These are phyloP conservation scores for Heterodera schachtii DNA, from an alignment of 1,140 invertebrate species.

Conservation along the genomic window DNA sequence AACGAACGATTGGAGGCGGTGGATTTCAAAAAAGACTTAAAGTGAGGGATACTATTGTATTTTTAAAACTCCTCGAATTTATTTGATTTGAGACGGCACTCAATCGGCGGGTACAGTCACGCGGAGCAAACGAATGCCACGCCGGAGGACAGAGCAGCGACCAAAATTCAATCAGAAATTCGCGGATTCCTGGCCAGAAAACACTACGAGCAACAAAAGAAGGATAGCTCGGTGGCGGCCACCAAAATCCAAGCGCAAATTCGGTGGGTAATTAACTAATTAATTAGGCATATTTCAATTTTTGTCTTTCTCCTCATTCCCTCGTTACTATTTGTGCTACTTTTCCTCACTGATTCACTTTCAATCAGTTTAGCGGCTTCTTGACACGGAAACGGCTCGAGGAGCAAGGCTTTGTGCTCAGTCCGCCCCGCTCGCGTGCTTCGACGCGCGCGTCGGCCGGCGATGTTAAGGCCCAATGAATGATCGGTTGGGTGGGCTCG, in stretches of 20 bases:
- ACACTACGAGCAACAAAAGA: slow-evolving; percentile 57
- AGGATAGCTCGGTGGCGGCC: slow-evolving; percentile 56
- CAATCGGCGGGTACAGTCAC: slow-evolving; percentile 58
- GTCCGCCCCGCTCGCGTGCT: slow-evolving; percentile 55
- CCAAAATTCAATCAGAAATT: slow-evolving; percentile 63
- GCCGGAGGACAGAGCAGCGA: slow-evolving; percentile 63
- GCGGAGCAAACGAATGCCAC: slow-evolving; percentile 46
- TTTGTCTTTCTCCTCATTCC: too few relatives aligned
- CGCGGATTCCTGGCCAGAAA: slow-evolving; percentile 60
- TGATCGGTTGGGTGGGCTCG: background rate
- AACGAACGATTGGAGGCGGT: slow-evolving; percentile 51
- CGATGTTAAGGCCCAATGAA: slow-evolving; percentile 1
- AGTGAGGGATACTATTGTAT: slow-evolving; percentile 42
- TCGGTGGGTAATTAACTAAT: slow-evolving; percentile 33
- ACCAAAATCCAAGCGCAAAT: slow-evolving; percentile 65
- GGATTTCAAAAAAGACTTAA: slow-evolving; percentile 62
- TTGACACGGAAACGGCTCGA: slow-evolving; percentile 60
- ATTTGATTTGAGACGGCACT: slow-evolving; percentile 56
- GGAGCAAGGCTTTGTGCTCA: slow-evolving; percentile 53
- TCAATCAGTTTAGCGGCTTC: slow-evolving; percentile 53
- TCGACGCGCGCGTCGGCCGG: background rate
- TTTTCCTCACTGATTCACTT: slow-evolving; percentile 10
- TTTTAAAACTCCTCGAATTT: background rate
- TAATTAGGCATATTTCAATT: too few relatives aligned
- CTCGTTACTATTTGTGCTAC: background rate